These are phyloP conservation scores for Halichoeres trimaculatus DNA, from an alignment of 2,113 vertebrate species.

Conservation along the genomic window DNA sequence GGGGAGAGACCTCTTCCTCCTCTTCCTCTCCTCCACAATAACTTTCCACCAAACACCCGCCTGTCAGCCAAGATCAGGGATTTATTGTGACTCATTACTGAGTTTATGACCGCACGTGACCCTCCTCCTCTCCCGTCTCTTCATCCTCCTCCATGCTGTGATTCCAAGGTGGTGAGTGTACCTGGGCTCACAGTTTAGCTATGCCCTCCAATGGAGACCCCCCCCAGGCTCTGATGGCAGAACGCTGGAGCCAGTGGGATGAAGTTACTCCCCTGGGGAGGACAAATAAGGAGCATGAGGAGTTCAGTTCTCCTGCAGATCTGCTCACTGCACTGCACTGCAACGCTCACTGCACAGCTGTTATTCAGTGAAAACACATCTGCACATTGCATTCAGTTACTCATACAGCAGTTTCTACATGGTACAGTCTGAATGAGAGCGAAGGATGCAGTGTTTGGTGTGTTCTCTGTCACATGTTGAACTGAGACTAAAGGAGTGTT, in stretches of 20 bases:
- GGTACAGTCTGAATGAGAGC: background rate
- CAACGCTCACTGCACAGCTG: constrained; percentile 2
- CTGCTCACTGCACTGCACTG: no score
- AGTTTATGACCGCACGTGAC: constrained; percentile 42
- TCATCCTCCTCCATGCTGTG: constrained; percentile 17
- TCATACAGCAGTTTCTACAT: constrained; percentile 19
- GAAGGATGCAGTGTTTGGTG: background rate
- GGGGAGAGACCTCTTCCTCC: constrained; percentile 20
- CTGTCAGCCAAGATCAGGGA: constrained; percentile 51
- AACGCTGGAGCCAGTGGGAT: constrained; percentile 55
- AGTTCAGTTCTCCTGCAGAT: constrained; percentile 44
- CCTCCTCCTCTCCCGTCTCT: constrained; percentile 1
- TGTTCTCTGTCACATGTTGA: constrained; percentile 31
- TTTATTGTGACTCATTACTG: constrained; percentile 65
- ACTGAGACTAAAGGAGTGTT: constrained; percentile 50
- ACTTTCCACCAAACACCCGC: constrained; percentile 18
- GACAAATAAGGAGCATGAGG: constrained; percentile 1
- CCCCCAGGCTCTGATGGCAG: constrained; percentile 14
- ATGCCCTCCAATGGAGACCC: constrained; percentile 52
- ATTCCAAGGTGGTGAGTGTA: constrained; percentile 70
- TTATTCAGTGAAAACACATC: constrained; percentile 39
- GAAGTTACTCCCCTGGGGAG: constrained; percentile 43
- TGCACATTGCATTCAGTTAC: constrained; percentile 28
- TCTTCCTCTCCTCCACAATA: constrained; percentile 8
- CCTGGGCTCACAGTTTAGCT: constrained; percentile 52